A percentile compares a stretch with the other conserved stretches of the same genome.
Evolutionary conservation across 2,888 invertebrate genomes (phyloP).

Genomic region (Conistra vaccinii): DNA sequence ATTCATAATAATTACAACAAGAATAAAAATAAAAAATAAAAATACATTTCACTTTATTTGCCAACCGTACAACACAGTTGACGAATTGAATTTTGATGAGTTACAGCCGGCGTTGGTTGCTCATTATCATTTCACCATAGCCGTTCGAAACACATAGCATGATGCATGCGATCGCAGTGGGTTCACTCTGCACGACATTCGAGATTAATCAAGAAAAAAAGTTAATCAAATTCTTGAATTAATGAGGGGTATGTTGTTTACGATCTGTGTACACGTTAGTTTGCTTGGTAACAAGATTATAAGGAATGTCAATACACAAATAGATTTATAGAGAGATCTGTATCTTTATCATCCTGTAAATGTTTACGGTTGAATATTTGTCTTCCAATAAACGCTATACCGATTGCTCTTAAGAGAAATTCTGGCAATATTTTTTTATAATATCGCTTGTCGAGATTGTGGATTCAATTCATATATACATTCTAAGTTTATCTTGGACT

Average conservation of each 20-base stretch:
- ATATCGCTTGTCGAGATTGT: too few species aligned
- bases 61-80: conserved; percentile 79
- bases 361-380: not conserved
- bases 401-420: not conserved
- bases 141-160: conserved; percentile 59
- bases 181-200: conserved; percentile 30
- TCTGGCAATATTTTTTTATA: not conserved
- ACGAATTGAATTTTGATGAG: conserved; percentile 90
- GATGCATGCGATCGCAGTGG: conserved; percentile 47
- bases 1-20: not conserved
- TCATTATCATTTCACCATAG: conserved; percentile 86
- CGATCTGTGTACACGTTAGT: conserved; percentile 27
- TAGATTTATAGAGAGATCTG: not conserved
- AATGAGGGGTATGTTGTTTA: conserved; percentile 23
- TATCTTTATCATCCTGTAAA: not conserved
- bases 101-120: conserved; percentile 77
- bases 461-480: too few species aligned
- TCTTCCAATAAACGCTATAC: not conserved
- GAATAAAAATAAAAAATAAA: conserved; percentile 3
- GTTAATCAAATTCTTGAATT: conserved; percentile 18
- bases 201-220: conserved; percentile 29
- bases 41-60: conserved; percentile 62
- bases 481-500: too few species aligned
- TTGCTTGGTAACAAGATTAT: conserved; percentile 10
- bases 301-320: not conserved